A percentile compares a stretch with the other conserved stretches of the same genome.
phyloP scores from a whole-genome alignment of 2,888 invertebrate species.

The Nymphalis c-album region DNA sequence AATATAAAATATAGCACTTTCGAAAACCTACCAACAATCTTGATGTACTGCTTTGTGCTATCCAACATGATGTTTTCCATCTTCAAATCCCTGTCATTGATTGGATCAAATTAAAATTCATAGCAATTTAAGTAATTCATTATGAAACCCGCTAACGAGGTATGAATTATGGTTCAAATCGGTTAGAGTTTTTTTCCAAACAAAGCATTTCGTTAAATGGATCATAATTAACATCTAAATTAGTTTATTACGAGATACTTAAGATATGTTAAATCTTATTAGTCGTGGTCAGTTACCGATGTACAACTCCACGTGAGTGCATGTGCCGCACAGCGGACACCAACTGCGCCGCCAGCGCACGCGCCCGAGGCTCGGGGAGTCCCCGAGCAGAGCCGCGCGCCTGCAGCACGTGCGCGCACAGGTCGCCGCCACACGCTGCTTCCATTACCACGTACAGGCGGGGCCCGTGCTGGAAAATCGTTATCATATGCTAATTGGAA shows the following conservation, averaged over 20 bases:
- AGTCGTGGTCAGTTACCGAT: constrained; percentile 72
- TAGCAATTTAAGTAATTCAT: constrained; percentile 9
- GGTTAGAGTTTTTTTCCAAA: too few relatives aligned
- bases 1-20: too few relatives aligned
- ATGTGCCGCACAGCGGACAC: constrained; percentile 85
- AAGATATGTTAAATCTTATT: too few relatives aligned
- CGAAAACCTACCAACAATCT: constrained; percentile 83
- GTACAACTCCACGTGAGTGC: constrained; percentile 85
- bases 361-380: constrained; percentile 78
- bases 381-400: constrained; percentile 64
- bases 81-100: constrained; percentile 84
- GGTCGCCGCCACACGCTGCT: constrained; percentile 86
- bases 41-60: constrained; percentile 84
- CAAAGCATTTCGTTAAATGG: too few relatives aligned
- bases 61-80: constrained; percentile 91
- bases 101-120: too few relatives aligned
- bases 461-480: constrained; percentile 80
- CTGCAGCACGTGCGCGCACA: constrained; percentile 84
- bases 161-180: not conserved
- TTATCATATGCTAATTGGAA: too few relatives aligned
- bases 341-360: constrained; percentile 83
- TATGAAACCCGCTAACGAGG: too few relatives aligned
- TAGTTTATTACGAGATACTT: too few relatives aligned
- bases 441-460: constrained; percentile 88
- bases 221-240: too few relatives aligned